Percentiles rank a stretch among this genome's conserved stretches.
These are phyloP conservation scores for Clarias fuscus DNA, from an alignment of 2,797 vertebrate species.

Conservation along the genomic window DNA sequence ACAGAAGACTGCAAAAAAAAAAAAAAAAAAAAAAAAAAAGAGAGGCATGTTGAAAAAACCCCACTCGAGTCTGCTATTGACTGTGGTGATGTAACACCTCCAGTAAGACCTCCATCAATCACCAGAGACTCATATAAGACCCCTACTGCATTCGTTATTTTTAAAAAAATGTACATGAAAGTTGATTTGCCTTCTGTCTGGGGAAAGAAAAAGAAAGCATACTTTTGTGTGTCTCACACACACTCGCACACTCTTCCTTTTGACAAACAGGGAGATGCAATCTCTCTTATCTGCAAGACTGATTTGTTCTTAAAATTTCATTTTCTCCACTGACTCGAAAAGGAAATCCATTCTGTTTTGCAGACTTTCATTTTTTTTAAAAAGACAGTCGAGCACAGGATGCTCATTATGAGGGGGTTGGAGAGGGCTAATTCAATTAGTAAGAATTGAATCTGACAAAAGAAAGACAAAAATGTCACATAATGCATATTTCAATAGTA, in stretches of 20 bases:
- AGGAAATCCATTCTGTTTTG: conserved; percentile 4
- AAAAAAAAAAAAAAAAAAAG: background rate
- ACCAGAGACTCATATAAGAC: background rate
- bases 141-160: conserved; percentile 21
- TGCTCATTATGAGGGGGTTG: background rate
- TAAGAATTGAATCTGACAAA: background rate
- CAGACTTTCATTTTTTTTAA: background rate
- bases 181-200: background rate
- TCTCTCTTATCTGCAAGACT: conserved; percentile 9
- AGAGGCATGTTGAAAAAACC: background rate
- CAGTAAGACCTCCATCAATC: background rate
- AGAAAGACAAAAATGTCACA: background rate
- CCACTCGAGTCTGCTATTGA: background rate
- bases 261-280: background rate
- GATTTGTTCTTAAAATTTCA: background rate
- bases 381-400: background rate
- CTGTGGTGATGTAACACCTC: background rate
- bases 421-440: background rate
- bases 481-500: background rate
- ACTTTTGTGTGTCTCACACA: background rate
- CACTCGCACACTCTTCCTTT: background rate
- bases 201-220: background rate
- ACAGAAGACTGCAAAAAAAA: background rate
- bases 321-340: background rate
- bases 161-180: conserved; percentile 4